Conservation (phyloP, 2,113 vertebrate genomes). For the Phylloscopus whistleri region DNA sequence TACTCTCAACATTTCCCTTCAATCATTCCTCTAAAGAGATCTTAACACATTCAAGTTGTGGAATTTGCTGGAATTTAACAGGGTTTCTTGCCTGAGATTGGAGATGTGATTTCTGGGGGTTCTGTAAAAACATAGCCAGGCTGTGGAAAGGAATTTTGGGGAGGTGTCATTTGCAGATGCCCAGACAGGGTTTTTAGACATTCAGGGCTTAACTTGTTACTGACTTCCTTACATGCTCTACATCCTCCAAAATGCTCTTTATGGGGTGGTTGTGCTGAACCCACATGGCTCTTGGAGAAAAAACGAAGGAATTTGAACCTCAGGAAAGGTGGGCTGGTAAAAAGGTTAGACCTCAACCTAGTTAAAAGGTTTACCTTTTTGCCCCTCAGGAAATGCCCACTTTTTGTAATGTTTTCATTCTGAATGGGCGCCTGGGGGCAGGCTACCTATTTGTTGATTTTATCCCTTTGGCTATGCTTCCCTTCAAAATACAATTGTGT, state of each 20-base stretch:
- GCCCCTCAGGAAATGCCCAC: not conserved
- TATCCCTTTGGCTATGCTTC: not conserved
- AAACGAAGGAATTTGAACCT: not conserved
- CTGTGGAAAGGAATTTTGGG: not conserved
- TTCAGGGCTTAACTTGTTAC: not conserved
- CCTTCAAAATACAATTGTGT: not conserved
- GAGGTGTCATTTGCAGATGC: not conserved
- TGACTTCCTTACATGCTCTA: not conserved
- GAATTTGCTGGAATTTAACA: not conserved
- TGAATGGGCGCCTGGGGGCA: not conserved
- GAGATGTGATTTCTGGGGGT: not conserved
- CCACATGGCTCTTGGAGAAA: not conserved
- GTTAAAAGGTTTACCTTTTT: not conserved
- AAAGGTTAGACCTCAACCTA: not conserved
- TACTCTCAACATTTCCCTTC: not conserved
- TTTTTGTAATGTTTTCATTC: not conserved
- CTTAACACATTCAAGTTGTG: not conserved
- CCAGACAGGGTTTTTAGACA: not conserved
- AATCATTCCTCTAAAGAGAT: not conserved
- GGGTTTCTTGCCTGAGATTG: rapidly evolving
- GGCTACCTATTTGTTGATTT: not conserved
- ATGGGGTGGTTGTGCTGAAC: not conserved
- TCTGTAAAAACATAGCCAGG: not conserved
- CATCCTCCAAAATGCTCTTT: not conserved
- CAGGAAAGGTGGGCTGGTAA: not conserved